Evolutionary conservation across 2,113 vertebrate genomes (phyloP).

Genomic region (Tinamus guttatus): DNA sequence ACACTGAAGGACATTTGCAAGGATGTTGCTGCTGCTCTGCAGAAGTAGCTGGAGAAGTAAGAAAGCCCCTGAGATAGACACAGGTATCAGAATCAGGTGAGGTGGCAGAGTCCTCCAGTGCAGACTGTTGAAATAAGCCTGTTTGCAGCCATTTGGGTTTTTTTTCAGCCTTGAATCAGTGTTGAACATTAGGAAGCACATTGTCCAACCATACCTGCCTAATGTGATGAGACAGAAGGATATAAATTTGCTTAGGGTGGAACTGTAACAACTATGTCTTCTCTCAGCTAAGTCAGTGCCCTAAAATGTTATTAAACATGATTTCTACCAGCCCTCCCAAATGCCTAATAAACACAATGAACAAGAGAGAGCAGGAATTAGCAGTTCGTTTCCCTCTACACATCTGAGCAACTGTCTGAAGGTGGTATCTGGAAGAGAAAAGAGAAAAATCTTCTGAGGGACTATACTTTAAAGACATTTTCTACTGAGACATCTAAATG

Average conservation of each 20-base stretch:
- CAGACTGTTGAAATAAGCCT: not conserved
- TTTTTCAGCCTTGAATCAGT: not conserved
- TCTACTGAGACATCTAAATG: not conserved
- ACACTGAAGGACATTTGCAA: not conserved
- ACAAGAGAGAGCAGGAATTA: not conserved
- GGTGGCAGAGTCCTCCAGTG: not conserved
- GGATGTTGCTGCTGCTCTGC: not conserved
- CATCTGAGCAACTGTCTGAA: conserved; percentile 31
- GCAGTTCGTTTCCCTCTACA: not conserved
- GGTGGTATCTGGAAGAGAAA: not conserved
- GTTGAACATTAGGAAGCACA: not conserved
- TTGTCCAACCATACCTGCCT: not conserved
- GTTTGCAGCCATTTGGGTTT: not conserved
- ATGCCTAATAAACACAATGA: not conserved
- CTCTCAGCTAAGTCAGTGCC: not conserved
- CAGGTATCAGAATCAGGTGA: not conserved
- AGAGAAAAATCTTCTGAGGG: conserved; percentile 7
- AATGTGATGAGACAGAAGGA: not conserved
- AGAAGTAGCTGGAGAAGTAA: conserved; percentile 3
- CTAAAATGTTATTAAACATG: not conserved
- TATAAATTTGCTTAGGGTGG: not conserved
- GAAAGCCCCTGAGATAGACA: not conserved
- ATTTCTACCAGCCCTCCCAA: not conserved
- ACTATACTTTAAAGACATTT: not conserved
- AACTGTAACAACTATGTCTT: not conserved